Base-by-base conservation (phyloP, 2,797 vertebrate species). In the Ctenopoma kingsleyae region DNA sequence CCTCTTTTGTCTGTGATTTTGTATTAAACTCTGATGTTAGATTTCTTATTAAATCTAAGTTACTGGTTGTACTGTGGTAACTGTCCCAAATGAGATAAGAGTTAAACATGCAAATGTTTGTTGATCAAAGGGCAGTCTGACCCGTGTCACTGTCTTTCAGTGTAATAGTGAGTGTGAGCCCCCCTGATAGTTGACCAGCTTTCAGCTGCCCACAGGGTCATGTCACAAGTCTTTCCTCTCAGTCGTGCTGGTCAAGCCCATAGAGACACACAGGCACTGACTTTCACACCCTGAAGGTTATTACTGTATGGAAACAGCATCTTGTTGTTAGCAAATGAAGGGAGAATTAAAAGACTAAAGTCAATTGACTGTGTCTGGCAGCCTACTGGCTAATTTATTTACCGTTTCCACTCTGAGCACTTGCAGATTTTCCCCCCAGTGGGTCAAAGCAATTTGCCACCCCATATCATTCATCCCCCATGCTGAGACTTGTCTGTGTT, bases 281-380 rank as follows among this genome's bases (percentile, higher is more conserved):
- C 53, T 82, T 87, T 88, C 73, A 87, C 87, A 85, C 83, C 74
- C 80, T 65, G 68, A 70, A 85, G 83, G 78, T 78, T 84, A 72
- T 83, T 81, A 85, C 72, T 85, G 64, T 74, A 75, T 84, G 77
- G 75, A 83, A 90, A 85, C 68, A 62, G 68, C 57, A 20, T 54
- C 40, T 71, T 76, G 41, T 64, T 73, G 83, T 78, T 5, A 68
- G 62, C 49, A 62, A 81, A 64, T 22, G 13, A 48, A 51, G 55
- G 11, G 52, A 53, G 55, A 71, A 75, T 81, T 71, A 79, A 78
- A 82, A 82, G 77, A 87, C 78, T 87, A 85, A 81, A 67, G 71
- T 65, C 71, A 85, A 89, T 87, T 84, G 80, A 46, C 12, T 44
- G 53, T 60, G 78, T 84, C 81, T 84, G 61, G 30, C 20, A 67